phyloP scores from a whole-genome alignment of 2,797 vertebrate genomes.

The Zalophus californianus region DNA sequence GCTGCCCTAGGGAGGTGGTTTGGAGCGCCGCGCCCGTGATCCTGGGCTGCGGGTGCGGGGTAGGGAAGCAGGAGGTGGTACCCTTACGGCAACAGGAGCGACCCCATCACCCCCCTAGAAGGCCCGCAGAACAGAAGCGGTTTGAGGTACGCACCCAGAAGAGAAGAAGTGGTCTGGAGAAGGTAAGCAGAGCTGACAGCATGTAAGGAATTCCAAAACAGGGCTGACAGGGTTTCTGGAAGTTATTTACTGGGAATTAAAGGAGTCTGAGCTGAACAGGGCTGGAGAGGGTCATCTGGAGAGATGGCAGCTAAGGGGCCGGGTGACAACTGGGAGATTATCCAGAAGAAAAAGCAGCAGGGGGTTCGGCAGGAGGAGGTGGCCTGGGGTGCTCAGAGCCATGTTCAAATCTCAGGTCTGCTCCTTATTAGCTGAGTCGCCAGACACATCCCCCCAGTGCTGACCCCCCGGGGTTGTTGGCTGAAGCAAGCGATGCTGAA shows the following conservation, averaged over 20 bases:
- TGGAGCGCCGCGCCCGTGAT: fast-evolving
- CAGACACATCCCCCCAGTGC: fast-evolving
- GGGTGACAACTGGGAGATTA: not conserved
- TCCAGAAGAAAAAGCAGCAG: fast-evolving
- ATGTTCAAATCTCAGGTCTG: fast-evolving
- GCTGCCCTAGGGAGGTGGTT: fast-evolving
- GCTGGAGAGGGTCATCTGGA: not conserved
- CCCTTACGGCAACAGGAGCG: fast-evolving
- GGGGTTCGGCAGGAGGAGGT: fast-evolving
- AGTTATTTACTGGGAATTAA: not conserved
- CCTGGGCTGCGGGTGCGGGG: fast-evolving
- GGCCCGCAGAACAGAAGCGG: not conserved
- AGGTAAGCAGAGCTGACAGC: not conserved
- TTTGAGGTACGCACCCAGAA: too few relatives aligned
- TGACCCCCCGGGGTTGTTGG: fast-evolving
- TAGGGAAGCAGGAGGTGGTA: fast-evolving
- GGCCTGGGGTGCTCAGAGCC: not conserved
- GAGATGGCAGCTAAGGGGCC: not conserved
- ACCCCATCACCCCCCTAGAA: fast-evolving
- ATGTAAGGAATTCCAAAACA: not conserved
- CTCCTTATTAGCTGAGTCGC: fast-evolving
- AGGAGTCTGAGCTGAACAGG: not conserved
- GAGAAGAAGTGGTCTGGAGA: not conserved
- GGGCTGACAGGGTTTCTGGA: not conserved
- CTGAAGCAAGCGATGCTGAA: fast-evolving